A percentile compares a stretch with the other conserved stretches of the same genome.
Evolutionary conservation across 2,888 invertebrate species (phyloP).

Genomic region (Kryphioiulus occultus): DNA sequence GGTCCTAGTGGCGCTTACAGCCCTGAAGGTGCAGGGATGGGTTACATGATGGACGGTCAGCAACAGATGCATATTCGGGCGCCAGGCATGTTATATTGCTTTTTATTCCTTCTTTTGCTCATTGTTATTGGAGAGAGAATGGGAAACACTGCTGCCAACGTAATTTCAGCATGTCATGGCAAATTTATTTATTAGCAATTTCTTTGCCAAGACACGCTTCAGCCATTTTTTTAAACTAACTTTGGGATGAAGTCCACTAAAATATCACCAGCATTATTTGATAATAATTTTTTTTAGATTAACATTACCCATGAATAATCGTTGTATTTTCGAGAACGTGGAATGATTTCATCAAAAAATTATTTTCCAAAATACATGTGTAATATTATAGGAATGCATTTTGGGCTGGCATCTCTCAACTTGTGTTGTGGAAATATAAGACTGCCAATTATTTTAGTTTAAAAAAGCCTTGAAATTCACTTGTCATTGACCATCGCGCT

Average conservation of each 20-base stretch:
- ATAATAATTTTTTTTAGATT: no score
- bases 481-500: background rate
- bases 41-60: slow-evolving; percentile 91
- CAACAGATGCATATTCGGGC: slow-evolving; percentile 96
- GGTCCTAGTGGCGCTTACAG: slow-evolving; percentile 96
- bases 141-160: background rate
- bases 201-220: no score
- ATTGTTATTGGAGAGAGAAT: background rate
- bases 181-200: background rate
- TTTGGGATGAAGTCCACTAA: no score
- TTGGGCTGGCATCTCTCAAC: no score
- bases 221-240: no score
- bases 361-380: no score
- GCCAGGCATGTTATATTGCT: slow-evolving; percentile 64
- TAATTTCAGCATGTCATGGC: background rate
- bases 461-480: background rate
- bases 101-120: background rate
- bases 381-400: no score
- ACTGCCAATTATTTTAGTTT: background rate
- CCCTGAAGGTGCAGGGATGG: slow-evolving; percentile 94
- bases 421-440: no score
- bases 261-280: no score
- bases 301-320: no score
- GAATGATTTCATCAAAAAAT: no score
- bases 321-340: no score